These are phyloP conservation scores for Beroe ovata DNA, from an alignment of 37 sponge, comb jelly and placozoan species.

Conservation along the genomic window DNA sequence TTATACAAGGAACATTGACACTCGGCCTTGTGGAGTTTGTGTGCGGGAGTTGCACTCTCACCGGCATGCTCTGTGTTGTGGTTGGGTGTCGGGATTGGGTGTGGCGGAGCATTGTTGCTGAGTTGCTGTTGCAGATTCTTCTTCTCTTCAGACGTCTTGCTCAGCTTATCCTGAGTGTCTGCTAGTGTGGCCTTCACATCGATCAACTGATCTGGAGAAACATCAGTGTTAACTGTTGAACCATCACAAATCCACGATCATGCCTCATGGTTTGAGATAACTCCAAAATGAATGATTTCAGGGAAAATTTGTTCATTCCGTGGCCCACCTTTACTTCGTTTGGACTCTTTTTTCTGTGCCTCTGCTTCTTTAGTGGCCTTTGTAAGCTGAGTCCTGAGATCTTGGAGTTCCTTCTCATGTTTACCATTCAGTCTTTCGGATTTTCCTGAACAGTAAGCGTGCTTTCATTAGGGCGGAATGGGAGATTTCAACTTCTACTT, in stretches of 20 bases:
- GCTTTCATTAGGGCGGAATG: too few species aligned
- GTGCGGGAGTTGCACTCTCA: too few species aligned
- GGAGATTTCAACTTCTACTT: too few species aligned
- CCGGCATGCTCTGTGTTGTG: neutral
- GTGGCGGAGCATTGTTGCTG: constrained; percentile 19
- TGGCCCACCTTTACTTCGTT: constrained; percentile 28
- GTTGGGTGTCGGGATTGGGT: constrained; percentile 32
- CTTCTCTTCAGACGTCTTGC: constrained; percentile 35
- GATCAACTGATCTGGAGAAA: constrained; percentile 33
- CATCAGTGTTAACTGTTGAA: too few species aligned
- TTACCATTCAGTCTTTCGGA: constrained; percentile 9
- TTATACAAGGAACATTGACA: neutral
- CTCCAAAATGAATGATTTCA: too few species aligned
- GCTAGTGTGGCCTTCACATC: neutral
- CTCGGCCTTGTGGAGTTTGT: neutral
- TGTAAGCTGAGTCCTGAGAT: neutral
- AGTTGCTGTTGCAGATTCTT: constrained; percentile 29
- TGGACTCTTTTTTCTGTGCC: constrained; percentile 3
- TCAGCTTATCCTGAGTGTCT: constrained; percentile 29
- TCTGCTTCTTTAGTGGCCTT: constrained; percentile 15
- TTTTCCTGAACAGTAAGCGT: constrained; percentile 10
- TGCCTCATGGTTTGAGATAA: too few species aligned
- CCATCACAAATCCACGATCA: too few species aligned
- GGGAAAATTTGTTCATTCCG: too few species aligned
- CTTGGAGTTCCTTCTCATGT: constrained; percentile 31